Base-by-base conservation (phyloP, 2,888 invertebrate species). In the Diarsia rubi region DNA sequence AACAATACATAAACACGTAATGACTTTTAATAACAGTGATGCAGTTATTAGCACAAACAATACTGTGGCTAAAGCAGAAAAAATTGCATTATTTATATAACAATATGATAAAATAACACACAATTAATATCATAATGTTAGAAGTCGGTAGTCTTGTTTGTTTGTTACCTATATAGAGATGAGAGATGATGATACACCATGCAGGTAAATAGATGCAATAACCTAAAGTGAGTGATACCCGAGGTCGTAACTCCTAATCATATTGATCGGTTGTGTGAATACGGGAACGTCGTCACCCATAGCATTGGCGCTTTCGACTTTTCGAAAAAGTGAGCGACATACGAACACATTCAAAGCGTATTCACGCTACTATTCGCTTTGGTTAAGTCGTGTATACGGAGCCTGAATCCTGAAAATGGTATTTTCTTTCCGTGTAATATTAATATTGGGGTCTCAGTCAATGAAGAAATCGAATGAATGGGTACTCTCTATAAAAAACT, bases 11-110 rank as follows among this genome's bases (percentile, higher is more conserved):
- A 78, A 70, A 65, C 49, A 68, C n/a, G 19, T 68, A 71, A 71
- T 78, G 60, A 82, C 54, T 47, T 82, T 49, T 71, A 78, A 68
- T 78, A 69, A 63, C 54, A 45, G 16, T 16, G 63, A 66, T 64
- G 67, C 59, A 59, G 63, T 21, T 45, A 31, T 47, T 31, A 45
- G 31, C 45, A n/a, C 45, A 54, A 64, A 71, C 71, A 80, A 65
- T 60, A 19, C 54, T 60, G 54, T 60, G 31, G 60, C 45, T 67
- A 80, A 82, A 54, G 54, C 59, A 78, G 64, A 71, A 64, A 47
- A 81, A 65, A 71, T 42, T 24, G 19, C 52, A 47, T 65, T 64
- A 71, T 65, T 49, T 82, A 57, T 66, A 31, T 69, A 54, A 59
- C 14, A 31, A 49, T 60, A 57, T 69, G 65, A 62, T 62, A 37